Base-by-base conservation (phyloP, 2,113 vertebrate species). In the Ceuthmochares aereus region DNA sequence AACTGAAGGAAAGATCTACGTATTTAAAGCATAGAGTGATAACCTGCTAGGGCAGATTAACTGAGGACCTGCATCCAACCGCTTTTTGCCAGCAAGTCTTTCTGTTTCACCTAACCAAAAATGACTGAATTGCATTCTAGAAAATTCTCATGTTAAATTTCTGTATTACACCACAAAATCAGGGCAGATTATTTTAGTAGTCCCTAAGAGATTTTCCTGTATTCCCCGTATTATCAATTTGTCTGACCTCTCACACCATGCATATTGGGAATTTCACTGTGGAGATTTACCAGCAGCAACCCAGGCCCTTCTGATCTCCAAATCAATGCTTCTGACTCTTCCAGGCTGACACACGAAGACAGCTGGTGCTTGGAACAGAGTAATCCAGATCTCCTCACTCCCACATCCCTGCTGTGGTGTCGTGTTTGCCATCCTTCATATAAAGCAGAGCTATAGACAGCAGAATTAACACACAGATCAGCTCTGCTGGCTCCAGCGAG, bases 381-480 rank as follows among this genome's bases (percentile, higher is more conserved):
- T 67, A 90, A 83, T 93, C 92, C 95, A 93, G 88, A 94, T 89
- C 82, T 95, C 85, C 82, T 58, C n/a, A 82, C 93, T 97, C 93
- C 94, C 86, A 94, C 95, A 88, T 5, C 85, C 92, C 92, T 92
- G 93, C 92, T 94, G 96, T 94, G 90, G 80, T 93, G 85, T 67
- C 0, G 11, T 8, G 4, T 69, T 95, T 7, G 3, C 87, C 0
- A 0, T 88, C 81, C 93, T 73, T 84, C 76, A 21, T 12, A 40
- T 5, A 80, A 23, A 85, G 70, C 67, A 64, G 89, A 94, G 72
- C 73, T 81, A 52, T 47, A 93, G 76, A 87, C 88, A 87, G 67
- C 55, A 91, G 59, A 89, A 63, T 59, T 58, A 95, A 85, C 3
- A 12, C 64, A 29, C 7, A 2, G 43, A 92, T 84, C 85, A 34